phyloP scores from a whole-genome alignment of 2,888 invertebrate genomes.

The Alsophila aescularia region DNA sequence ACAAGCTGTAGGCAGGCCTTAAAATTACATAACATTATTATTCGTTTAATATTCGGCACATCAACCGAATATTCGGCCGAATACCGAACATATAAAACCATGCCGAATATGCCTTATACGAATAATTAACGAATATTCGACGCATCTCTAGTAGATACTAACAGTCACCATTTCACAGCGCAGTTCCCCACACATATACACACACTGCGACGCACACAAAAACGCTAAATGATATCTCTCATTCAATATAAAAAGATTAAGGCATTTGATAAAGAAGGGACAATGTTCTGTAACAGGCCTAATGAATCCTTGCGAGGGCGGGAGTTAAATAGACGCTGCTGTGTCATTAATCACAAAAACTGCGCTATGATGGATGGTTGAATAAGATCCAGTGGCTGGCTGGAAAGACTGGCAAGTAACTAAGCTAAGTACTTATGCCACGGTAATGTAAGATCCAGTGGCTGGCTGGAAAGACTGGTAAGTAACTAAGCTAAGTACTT shows the following conservation, averaged over 20 bases:
- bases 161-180: no score
- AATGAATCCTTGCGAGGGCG: constrained; percentile 29
- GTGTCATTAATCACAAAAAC: constrained; percentile 54
- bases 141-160: no score
- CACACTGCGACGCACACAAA: not conserved
- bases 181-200: no score
- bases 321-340: constrained; percentile 30
- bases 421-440: no score
- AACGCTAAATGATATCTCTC: not conserved
- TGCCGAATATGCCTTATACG: no score
- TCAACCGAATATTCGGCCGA: no score
- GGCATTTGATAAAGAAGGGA: not conserved
- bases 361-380: constrained; percentile 44
- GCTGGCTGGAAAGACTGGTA: not conserved
- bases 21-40: no score
- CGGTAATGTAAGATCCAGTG: not conserved
- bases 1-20: no score
- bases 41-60: no score
- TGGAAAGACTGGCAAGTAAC: not conserved
- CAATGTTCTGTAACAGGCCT: constrained; percentile 17
- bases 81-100: no score
- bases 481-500: no score
- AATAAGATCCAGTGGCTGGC: not conserved
- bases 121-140: no score
- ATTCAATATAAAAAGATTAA: constrained; percentile 1